Evolutionary conservation across 2,113 vertebrate genomes (phyloP).

Genomic region (Camelus bactrianus): DNA sequence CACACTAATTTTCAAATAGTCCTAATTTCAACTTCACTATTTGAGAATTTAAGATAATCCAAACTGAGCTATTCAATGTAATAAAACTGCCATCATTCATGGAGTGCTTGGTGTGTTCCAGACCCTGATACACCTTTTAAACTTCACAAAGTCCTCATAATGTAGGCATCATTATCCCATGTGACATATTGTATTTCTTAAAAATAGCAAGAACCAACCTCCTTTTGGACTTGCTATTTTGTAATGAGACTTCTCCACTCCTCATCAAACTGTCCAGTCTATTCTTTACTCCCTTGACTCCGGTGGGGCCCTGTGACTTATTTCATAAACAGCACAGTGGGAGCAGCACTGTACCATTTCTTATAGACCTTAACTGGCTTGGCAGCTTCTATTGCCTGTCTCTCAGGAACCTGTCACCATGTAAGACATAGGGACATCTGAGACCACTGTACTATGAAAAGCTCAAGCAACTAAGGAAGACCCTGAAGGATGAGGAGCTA

Average conservation of each 20-base stretch:
- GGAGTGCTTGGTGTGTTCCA: not conserved
- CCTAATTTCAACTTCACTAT: not conserved
- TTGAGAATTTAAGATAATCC: not conserved
- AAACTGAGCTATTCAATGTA: not conserved
- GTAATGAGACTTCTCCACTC: not conserved
- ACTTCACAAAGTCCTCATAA: not conserved
- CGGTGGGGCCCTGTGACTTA: not conserved
- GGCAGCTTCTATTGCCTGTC: not conserved
- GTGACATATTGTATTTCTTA: not conserved
- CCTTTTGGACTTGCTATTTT: not conserved
- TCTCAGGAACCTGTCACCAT: not conserved
- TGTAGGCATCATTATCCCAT: not conserved
- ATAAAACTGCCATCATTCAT: not conserved
- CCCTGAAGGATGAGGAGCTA: not conserved
- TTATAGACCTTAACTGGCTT: not conserved
- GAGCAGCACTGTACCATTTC: not conserved
- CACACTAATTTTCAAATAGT: not conserved
- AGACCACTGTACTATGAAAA: not conserved
- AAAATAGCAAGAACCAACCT: not conserved
- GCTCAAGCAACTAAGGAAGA: not conserved
- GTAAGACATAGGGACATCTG: not conserved
- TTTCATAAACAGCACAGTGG: not conserved
- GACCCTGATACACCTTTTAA: not conserved
- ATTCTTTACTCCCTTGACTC: not conserved
- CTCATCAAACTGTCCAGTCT: not conserved